Conservation (phyloP, 2,113 vertebrate species). For the Anguilla japonica region DNA sequence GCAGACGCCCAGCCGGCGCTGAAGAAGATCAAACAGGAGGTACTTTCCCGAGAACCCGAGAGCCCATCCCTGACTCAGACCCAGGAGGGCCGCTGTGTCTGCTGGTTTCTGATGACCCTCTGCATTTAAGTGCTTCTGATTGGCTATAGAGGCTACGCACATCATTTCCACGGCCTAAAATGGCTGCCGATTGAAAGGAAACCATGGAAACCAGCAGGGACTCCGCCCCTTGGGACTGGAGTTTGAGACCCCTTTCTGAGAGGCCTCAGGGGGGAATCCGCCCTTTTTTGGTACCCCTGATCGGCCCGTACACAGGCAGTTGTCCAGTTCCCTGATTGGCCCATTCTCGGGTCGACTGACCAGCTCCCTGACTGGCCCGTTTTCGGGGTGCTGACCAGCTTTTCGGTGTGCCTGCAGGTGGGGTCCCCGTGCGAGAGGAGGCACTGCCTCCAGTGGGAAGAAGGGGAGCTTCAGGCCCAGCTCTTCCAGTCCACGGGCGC, state of each 20-base stretch:
- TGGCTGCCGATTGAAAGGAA: too few species aligned
- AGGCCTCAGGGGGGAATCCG: not conserved
- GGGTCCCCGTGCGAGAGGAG: constrained; percentile 85
- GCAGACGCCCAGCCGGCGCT: constrained; percentile 80
- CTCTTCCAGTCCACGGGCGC: constrained; percentile 82
- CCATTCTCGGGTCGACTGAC: not conserved
- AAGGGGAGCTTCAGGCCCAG: constrained; percentile 81
- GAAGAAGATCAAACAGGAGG: constrained; percentile 99
- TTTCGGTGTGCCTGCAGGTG: constrained; percentile 70
- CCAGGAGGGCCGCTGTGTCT: too few species aligned
- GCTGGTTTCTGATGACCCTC: too few species aligned
- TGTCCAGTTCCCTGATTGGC: not conserved
- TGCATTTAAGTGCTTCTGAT: too few species aligned
- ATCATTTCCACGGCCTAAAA: too few species aligned
- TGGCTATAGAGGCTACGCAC: too few species aligned
- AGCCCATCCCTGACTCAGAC: too few species aligned
- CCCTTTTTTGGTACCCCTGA: not conserved
- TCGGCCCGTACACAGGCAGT: not conserved
- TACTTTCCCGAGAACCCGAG: constrained; percentile 53
- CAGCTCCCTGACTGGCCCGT: not conserved
- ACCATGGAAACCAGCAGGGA: too few species aligned
- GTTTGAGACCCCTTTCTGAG: not conserved
- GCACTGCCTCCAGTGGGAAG: constrained; percentile 90
- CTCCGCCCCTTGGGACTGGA: too few species aligned
- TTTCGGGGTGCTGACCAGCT: not conserved